Conservation (phyloP, 2,888 invertebrate genomes). For the Cyaniris semiargus region DNA sequence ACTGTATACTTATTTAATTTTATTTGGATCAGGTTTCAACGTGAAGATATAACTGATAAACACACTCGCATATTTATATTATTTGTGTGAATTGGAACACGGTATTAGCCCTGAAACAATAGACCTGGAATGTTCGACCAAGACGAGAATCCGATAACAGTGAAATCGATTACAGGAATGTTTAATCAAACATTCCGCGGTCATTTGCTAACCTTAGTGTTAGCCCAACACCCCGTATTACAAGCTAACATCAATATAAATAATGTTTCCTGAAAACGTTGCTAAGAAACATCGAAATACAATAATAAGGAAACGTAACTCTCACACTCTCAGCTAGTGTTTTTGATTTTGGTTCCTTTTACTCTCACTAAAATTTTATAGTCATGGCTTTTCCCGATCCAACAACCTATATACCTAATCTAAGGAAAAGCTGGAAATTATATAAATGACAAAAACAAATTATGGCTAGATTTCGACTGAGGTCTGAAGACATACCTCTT, state of each 20-base stretch:
- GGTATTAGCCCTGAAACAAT: neutral
- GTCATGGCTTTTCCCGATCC: too few relatives aligned
- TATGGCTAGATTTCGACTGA: too few relatives aligned
- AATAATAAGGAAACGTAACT: too few relatives aligned
- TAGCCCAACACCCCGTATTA: neutral
- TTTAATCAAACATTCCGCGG: slow-evolving; percentile 5
- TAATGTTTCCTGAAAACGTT: neutral
- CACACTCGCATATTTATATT: too few relatives aligned
- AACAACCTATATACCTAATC: too few relatives aligned
- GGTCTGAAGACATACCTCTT: too few relatives aligned
- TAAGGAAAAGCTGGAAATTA: too few relatives aligned
- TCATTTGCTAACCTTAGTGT: neutral
- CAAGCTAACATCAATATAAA: neutral
- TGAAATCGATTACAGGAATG: neutral
- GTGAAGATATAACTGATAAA: too few relatives aligned
- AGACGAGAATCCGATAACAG: neutral
- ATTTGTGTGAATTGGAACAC: neutral
- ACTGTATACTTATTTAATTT: too few relatives aligned
- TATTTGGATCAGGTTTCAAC: too few relatives aligned
- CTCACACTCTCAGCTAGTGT: neutral
- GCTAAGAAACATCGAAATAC: neutral
- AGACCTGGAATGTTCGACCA: neutral
- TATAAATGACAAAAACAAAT: too few relatives aligned
- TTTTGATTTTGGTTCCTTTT: neutral
- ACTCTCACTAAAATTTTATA: neutral